Evolutionary conservation across 2,113 vertebrate genomes (phyloP), one percentile per base, ranked within the genome.

Genomic region (Gobius niger): DNA sequence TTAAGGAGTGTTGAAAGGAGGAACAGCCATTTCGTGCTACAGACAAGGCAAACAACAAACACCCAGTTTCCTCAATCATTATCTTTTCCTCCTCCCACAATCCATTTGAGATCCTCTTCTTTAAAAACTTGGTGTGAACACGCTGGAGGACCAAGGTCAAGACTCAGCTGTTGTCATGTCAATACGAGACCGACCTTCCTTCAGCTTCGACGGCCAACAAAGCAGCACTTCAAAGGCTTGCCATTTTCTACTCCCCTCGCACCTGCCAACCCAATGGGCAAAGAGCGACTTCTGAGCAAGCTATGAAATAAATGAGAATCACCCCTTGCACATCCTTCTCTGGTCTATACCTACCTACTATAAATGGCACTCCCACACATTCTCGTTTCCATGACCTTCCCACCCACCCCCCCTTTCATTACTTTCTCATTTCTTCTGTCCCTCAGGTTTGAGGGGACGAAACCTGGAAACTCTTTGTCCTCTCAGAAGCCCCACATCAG

Each of bases 141-240:
- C 18, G 19, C 12, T 18, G 5, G 53, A 18, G 53, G 18, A 11
- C 18, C 19, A 11, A 6, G 24, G 18, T 7, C 19, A 13, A 41
- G 46, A 75, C 53, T 61, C 44, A 44, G 16, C 65, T 9, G 24
- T 63, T 68, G 51, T 40, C 69, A 76, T 53, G 44, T 42, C 15
- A 24, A 57, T 44, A 65, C 66, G 72, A n/a, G 40, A 42, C 2
- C 42, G 57, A 60, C 14, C 51, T 13, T 47, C 12, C 18, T 54
- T 24, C 24, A 19, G 18, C 18, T 24, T 16, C 16, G 51, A 18
- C 16, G n/a, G 5, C 51, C 51, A 8, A 52, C 51, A 52, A 52
- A 52, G 18, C 51, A 52, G n/a, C 13, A 4, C 49, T 51, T 34
- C 5, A 24, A 24, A 24, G 16, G 12, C 52, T 54, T 12, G 18